Base-by-base conservation (phyloP, 2,888 invertebrate species). In the Scaptomyza cyrtandrae region DNA sequence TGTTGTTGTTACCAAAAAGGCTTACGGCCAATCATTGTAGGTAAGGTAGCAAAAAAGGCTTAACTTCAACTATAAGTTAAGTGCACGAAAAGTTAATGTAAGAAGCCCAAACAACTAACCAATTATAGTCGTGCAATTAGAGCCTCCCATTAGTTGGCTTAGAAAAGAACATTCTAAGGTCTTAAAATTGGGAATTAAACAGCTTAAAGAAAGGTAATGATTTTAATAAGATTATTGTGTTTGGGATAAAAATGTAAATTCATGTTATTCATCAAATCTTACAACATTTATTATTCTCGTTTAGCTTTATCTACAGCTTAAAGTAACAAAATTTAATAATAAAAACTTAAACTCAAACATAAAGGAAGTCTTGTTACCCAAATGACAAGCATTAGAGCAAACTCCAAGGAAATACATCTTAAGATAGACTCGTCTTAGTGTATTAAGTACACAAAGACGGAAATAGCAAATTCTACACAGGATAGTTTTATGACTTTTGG, bases 21-120 rank as follows among this genome's bases (percentile, higher is more conserved):
- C 37, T 37, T 37, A 19, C 19, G 19, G 43, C 45, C 33, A 55
- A 45, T 45, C 33, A 55, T 29, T 19, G n/a, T n/a, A 16, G 29
- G 3, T 46, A n/a, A 24, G 14, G 0, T 52, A 11, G 4, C n/a
- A 7, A 10, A 24, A 14, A 6, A 35, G 11, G 24, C 16, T 24
- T 37, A n/a, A 9, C 3, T n/a, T 35, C 4, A 9, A 6, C 10
- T 6, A 6, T 6, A n/a, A n/a, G 50, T 11, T 52, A 5, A 49
- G 33, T 19, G 16, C 44, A 24, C 11, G 6, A 3, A 44, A 24
- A 19, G 13, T 44, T 44, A 19, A 13, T 24, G 24, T 1, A 13
- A 6, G 7, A 41, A 16, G 3, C 9, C 44, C 24, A 19, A 11
- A 24, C 44, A 3, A 2, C 10, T 24, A 44, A 44, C 13, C 19